Conservation (phyloP, 2,888 invertebrate genomes). For the Agrypnus murinus region DNA sequence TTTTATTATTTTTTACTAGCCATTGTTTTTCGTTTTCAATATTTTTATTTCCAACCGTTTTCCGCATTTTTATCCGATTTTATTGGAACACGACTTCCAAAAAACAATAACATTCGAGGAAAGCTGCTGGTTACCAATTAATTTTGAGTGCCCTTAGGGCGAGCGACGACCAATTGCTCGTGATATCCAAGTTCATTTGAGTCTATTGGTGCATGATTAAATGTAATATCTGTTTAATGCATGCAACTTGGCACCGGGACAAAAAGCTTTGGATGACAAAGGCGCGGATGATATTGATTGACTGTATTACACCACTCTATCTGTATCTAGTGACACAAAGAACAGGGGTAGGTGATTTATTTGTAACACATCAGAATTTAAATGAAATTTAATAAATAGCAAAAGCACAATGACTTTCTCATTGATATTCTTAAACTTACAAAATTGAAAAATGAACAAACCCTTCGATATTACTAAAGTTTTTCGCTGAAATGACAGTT, state of each 20-base stretch:
- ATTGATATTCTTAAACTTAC: not conserved
- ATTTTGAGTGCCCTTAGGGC: conserved; percentile 12
- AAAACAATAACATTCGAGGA: conserved; percentile 7
- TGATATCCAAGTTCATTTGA: conserved; percentile 39
- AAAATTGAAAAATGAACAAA: conserved; percentile 29
- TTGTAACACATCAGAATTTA: not conserved
- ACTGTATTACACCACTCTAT: conserved; percentile 41
- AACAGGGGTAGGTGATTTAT: conserved; percentile 25
- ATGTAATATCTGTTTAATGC: conserved; percentile 49
- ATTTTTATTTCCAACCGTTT: conserved; percentile 58
- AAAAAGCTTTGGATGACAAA: conserved; percentile 47
- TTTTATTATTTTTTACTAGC: conserved; percentile 66
- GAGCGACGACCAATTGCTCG: conserved; percentile 10
- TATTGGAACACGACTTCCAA: conserved; percentile 37
- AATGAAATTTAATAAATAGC: not conserved
- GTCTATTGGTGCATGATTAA: conserved; percentile 42
- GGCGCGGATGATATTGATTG: conserved; percentile 48
- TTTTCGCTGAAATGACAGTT: conserved; percentile 22
- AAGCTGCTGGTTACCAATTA: not conserved
- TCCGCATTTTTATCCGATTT: conserved; percentile 42
- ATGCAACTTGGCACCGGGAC: conserved; percentile 48
- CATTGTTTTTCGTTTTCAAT: conserved; percentile 66
- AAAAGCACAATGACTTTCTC: not conserved
- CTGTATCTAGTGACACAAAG: conserved; percentile 33
- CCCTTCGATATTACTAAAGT: conserved; percentile 22